Percentiles rank a stretch among this genome's conserved stretches.
phyloP scores from a whole-genome alignment of 2,797 vertebrate species.

The Malurus splendens region DNA sequence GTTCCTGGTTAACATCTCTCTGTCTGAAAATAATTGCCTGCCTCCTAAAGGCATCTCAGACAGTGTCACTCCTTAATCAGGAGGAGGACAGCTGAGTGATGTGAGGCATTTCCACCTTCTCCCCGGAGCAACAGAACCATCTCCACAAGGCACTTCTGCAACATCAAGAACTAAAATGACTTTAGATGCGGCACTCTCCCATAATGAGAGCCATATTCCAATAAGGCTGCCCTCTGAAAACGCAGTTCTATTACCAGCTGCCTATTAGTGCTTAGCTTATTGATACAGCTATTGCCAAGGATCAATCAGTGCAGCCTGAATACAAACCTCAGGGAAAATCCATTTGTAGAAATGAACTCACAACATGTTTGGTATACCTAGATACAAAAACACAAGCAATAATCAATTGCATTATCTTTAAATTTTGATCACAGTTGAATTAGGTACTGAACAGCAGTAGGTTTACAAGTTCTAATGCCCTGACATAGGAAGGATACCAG shows the following conservation, averaged over 20 bases:
- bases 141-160: not conserved
- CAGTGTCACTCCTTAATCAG: constrained; percentile 18
- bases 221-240: not conserved
- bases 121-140: not conserved
- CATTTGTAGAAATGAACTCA: not conserved
- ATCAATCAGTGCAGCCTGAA: not conserved
- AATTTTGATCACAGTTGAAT: not conserved
- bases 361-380: not conserved
- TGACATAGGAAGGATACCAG: not conserved
- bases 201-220: not conserved
- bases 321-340: not conserved
- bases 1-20: constrained; percentile 10
- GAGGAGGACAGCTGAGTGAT: constrained; percentile 14
- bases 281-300: not conserved
- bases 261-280: not conserved
- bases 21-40: constrained; percentile 34
- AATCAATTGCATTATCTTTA: not conserved
- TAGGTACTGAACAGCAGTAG: not conserved
- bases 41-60: not conserved
- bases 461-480: not conserved
- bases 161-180: constrained; percentile 1
- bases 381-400: not conserved
- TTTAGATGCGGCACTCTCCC: not conserved
- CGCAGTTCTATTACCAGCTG: not conserved
- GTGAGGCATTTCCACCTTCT: constrained; percentile 1